Percentiles rank a stretch among this genome's conserved stretches.
phyloP scores from a whole-genome alignment of 2,888 invertebrate species.

The Ophion costatus region DNA sequence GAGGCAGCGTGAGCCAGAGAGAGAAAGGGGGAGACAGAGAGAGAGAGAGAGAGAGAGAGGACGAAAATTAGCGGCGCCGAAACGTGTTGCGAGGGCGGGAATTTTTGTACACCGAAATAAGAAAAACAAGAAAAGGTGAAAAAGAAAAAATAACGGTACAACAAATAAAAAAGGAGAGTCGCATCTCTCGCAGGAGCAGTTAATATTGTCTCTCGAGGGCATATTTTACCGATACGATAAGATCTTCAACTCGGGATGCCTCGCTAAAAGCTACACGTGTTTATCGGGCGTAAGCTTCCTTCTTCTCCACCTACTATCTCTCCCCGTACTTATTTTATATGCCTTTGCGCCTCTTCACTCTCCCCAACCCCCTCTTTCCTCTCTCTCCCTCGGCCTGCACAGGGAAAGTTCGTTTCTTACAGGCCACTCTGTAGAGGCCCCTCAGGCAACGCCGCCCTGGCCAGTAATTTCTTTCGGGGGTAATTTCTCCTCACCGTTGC shows the following conservation, averaged over 20 bases:
- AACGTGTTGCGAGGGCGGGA: slow-evolving; percentile 66
- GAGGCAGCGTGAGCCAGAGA: background rate
- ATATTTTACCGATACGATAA: slow-evolving; percentile 82
- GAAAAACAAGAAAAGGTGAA: slow-evolving; percentile 12
- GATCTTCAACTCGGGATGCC: slow-evolving; percentile 80
- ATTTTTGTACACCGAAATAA: slow-evolving; percentile 51
- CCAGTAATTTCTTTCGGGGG: slow-evolving; percentile 74
- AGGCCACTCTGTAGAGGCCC: slow-evolving; percentile 34
- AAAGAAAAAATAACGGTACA: background rate
- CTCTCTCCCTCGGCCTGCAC: background rate
- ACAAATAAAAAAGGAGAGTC: slow-evolving; percentile 37
- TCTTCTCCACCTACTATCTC: slow-evolving; percentile 59
- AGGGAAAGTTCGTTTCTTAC: background rate
- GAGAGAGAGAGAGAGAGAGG: slow-evolving; percentile 74
- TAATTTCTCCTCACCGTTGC: slow-evolving; percentile 70
- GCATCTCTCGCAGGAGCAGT: slow-evolving; percentile 79
- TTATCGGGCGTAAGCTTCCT: slow-evolving; percentile 80
- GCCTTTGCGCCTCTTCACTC: slow-evolving; percentile 31
- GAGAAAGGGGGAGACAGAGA: slow-evolving; percentile 42
- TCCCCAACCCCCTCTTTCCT: slow-evolving; percentile 17
- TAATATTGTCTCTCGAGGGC: slow-evolving; percentile 82
- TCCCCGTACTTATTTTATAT: slow-evolving; percentile 40
- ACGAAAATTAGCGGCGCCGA: slow-evolving; percentile 52
- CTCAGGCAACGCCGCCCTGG: slow-evolving; percentile 73
- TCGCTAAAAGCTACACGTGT: slow-evolving; percentile 83